phyloP scores from a whole-genome alignment of 2,113 vertebrate species.

The Leucoraja erinaceus region DNA sequence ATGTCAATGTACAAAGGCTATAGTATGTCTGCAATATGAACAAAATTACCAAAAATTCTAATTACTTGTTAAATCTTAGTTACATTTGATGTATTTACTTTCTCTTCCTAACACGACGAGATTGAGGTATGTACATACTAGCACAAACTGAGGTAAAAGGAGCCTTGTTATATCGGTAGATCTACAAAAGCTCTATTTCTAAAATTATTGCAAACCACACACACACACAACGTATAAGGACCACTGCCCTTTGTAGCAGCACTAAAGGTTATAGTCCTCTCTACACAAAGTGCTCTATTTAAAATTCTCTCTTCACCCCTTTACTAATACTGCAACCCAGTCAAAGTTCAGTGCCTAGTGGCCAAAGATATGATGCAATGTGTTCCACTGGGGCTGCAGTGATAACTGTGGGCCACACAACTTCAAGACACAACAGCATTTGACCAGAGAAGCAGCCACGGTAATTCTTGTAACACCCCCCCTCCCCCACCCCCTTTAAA shows the following conservation, averaged over 20 bases:
- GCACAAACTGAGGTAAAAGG: conserved; percentile 18
- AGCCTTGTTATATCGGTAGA: not conserved
- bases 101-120: not conserved
- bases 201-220: conserved; percentile 28
- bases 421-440: not conserved
- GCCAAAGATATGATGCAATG: not conserved
- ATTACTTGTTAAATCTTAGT: conserved; percentile 2
- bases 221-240: not conserved
- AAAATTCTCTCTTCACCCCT: not conserved
- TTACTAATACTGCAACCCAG: not conserved
- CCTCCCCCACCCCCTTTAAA: not conserved
- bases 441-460: not conserved
- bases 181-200: not conserved
- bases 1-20: not conserved
- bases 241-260: not conserved
- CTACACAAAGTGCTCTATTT: conserved; percentile 29
- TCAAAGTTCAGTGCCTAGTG: not conserved
- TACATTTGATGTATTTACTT: not conserved
- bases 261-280: not conserved
- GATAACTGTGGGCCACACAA: not conserved
- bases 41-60: not conserved
- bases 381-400: not conserved
- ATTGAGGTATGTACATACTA: conserved; percentile 19
- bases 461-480: not conserved
- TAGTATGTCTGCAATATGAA: not conserved